Percentiles rank a stretch among this genome's conserved stretches.
Evolutionary conservation across 2,113 vertebrate species (phyloP).

Genomic region (Pseudolaguvia tuberculata): DNA sequence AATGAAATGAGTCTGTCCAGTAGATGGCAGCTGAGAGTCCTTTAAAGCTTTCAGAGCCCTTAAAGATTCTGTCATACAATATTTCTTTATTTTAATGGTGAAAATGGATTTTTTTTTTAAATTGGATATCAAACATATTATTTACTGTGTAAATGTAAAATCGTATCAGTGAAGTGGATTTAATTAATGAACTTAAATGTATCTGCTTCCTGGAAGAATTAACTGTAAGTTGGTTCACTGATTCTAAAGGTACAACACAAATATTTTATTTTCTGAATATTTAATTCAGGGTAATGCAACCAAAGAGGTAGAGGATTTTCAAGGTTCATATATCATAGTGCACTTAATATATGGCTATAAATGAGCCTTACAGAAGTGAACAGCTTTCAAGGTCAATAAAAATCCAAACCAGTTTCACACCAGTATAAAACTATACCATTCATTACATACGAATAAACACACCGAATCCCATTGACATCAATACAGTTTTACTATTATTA

Average conservation of each 20-base stretch:
- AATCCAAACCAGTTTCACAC: neutral
- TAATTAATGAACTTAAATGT: neutral
- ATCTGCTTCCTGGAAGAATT: neutral
- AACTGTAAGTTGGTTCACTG: neutral
- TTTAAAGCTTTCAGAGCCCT: neutral
- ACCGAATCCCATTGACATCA: neutral
- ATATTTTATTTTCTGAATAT: neutral
- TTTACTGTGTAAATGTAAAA: neutral
- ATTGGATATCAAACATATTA: neutral
- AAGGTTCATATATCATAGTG: neutral
- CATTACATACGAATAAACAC: neutral
- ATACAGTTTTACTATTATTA: neutral
- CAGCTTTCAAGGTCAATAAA: neutral
- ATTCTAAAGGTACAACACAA: neutral
- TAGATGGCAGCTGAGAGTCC: constrained; percentile 3
- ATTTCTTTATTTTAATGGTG: neutral
- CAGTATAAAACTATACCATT: too few relatives aligned
- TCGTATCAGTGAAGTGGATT: neutral
- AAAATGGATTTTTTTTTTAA: neutral
- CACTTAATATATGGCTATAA: neutral
- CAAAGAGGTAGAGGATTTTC: neutral
- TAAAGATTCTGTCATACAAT: neutral
- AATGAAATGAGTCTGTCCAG: neutral
- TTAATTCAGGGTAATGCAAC: neutral
- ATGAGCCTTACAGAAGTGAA: neutral